phyloP scores from a whole-genome alignment of 2,113 vertebrate genomes.

The Heterotilapia buettikoferi region DNA sequence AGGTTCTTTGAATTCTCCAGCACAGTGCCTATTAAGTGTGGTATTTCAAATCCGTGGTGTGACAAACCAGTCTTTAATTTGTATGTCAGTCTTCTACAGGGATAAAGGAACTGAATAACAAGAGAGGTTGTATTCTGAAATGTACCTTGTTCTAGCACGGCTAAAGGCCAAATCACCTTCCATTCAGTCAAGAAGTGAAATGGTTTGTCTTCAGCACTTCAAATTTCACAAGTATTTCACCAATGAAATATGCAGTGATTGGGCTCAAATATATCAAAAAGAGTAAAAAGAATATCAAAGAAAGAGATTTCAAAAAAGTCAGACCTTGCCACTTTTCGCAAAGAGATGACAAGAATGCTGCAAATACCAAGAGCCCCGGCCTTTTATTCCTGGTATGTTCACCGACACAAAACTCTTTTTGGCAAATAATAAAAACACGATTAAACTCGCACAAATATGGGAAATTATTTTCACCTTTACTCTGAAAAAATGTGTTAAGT shows the following conservation, averaged over 20 bases:
- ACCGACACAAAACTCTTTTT: neutral
- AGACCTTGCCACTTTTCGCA: conserved; percentile 5
- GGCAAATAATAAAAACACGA: neutral
- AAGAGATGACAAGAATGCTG: neutral
- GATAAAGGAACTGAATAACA: conserved; percentile 41
- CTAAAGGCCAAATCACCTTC: conserved; percentile 39
- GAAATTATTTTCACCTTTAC: neutral
- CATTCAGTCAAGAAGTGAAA: conserved; percentile 30
- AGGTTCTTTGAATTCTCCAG: conserved; percentile 40
- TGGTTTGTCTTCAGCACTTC: neutral
- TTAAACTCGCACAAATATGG: neutral
- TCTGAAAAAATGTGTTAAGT: neutral
- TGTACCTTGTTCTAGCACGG: neutral
- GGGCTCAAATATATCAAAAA: conserved; percentile 1
- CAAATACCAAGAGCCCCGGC: neutral
- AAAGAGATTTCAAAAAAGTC: neutral
- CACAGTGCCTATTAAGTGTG: conserved; percentile 45
- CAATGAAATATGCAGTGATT: neutral
- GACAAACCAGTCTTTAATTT: conserved; percentile 50
- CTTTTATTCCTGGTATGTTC: neutral
- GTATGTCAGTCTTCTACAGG: conserved; percentile 5
- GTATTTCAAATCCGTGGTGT: conserved; percentile 51
- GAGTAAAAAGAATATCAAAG: neutral
- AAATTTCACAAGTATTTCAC: neutral
- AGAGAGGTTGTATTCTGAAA: conserved; percentile 22